These are phyloP conservation scores for Akabosia matsudoensis DNA, from an alignment of 1,140 invertebrate species.

Conservation along the genomic window DNA sequence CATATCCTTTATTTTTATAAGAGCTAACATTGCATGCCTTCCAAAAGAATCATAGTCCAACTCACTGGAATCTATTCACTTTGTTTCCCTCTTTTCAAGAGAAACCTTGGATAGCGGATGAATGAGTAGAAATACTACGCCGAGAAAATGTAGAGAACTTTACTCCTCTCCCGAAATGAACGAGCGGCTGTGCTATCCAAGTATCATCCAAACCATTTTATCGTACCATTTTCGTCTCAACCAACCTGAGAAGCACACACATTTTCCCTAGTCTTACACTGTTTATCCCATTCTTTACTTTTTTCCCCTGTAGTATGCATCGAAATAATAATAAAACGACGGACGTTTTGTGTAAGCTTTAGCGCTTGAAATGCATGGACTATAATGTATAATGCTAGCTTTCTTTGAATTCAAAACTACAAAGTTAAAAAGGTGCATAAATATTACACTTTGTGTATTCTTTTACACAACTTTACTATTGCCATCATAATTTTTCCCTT, in stretches of 20 bases:
- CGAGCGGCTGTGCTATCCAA: not conserved
- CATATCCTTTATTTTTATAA: no score
- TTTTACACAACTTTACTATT: not conserved
- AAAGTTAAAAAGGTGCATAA: not conserved
- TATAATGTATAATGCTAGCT: not conserved
- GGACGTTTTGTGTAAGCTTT: no score
- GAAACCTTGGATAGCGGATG: not conserved
- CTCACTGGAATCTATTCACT: no score
- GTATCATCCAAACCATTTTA: not conserved
- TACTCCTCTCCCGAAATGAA: not conserved
- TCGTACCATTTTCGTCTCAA: no score
- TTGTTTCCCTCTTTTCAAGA: not conserved
- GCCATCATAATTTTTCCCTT: not conserved
- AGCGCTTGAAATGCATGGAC: no score
- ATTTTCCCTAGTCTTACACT: not conserved
- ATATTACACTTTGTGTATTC: not conserved
- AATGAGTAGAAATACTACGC: not conserved
- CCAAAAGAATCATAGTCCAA: no score
- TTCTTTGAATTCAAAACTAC: not conserved
- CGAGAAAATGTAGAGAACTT: not conserved
- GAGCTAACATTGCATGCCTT: no score
- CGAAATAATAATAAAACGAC: no score
- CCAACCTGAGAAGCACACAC: no score
- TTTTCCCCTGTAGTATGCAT: not conserved
- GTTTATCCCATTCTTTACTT: not conserved